Conservation (phyloP, 2,888 invertebrate species). For the Orthosia cruda region DNA sequence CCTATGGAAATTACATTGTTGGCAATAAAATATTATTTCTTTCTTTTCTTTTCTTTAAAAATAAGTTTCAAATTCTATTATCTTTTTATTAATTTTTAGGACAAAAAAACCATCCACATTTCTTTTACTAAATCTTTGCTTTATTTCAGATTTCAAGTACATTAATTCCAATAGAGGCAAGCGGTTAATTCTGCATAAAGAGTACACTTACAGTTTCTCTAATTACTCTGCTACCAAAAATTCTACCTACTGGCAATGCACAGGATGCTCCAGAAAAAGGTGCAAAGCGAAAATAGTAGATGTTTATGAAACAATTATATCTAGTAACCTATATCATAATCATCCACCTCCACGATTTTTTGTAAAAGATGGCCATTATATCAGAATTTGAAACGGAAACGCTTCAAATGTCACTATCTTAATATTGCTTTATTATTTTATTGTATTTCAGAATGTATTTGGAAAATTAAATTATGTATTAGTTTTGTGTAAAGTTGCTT, state of each 20-base stretch:
- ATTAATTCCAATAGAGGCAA: constrained; percentile 17
- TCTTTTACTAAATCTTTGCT: no score
- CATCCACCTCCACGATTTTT: constrained; percentile 17
- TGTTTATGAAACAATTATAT: background rate
- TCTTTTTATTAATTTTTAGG: no score
- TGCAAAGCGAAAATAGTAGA: constrained; percentile 36
- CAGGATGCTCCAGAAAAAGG: constrained; percentile 1
- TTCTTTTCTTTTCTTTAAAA: no score
- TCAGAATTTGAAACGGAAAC: background rate
- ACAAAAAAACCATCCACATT: background rate
- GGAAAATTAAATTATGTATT: no score
- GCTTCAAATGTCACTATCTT: no score
- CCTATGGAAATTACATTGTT: no score
- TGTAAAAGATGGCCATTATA: background rate
- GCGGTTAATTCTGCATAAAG: constrained; percentile 1
- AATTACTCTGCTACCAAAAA: constrained; percentile 4
- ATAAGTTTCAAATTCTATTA: no score
- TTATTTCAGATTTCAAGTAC: constrained; percentile 17
- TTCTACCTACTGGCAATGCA: constrained; percentile 13
- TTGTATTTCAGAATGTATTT: no score
- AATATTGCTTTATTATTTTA: background rate
- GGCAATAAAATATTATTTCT: no score
- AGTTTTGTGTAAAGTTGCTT: background rate
- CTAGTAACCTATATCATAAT: constrained; percentile 5
- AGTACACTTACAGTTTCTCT: background rate